Evolutionary conservation across 2,888 invertebrate species (phyloP), one percentile per base, ranked within the genome.

Genomic region (Hypomecis punctinalis): DNA sequence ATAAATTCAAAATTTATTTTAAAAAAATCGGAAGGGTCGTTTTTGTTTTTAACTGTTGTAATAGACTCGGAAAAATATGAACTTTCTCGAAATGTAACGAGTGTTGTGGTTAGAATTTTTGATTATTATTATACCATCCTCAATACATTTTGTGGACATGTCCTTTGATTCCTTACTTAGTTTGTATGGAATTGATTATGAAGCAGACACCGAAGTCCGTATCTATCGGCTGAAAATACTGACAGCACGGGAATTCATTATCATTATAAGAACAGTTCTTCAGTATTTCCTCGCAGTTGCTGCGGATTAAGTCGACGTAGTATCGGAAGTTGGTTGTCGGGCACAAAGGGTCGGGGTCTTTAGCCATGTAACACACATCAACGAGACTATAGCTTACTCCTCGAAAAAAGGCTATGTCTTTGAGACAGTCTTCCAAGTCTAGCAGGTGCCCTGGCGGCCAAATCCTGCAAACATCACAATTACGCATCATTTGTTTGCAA

Each of bases 351-450:
- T 94, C 93, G 0, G 91, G 85, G 5, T 93, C 82, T 6, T 79
- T 76, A 2, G 88, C 82, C 0, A 88, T 85, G 10, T 94, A 93
- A 75, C 96, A 96, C 33, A 94, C 90, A 69, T 95, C 94, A 0
- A 95, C 83, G 0, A 96, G 94, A 69, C 94, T 95, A 79, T 95
- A 95, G n/a, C 94, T 93, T 4, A 94, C 86, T 0, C 96, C 96
- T 5, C 94, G 94, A 77, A 95, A 96, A 81, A 94, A 96, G 0
- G 94, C 94, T 45, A 96, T 93, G 79, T 96, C 96, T 76, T 94
- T 94, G 0, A 96, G 86, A 0, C 95, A 94, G 76, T 96, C 96
- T 77, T 96, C 96, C 36, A 96, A 81, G 66, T 96, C 96, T 62
- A 94, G 93, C 68, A 95, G 94, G 70, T 96, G 96, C 3, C 94